Evolutionary conservation across 2,797 vertebrate species (phyloP), one percentile per base, ranked within the genome.

Genomic region (Acanthurus leucopareius): DNA sequence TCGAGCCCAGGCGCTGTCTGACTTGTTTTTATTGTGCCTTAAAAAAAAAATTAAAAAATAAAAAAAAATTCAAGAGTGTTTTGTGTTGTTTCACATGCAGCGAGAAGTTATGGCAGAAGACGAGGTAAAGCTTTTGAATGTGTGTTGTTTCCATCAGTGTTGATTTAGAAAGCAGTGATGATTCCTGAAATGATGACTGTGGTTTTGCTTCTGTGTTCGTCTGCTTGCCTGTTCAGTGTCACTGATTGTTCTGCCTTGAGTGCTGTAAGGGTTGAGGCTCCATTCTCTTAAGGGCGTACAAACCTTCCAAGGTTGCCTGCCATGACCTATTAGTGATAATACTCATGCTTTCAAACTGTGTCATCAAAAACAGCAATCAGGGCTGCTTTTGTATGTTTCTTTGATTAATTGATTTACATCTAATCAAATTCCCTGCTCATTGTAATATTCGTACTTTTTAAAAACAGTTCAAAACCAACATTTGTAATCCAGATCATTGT

Each of bases 101-200:
- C 98, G 88, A 99, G 98, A 97, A 99, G 97, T 96, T 99, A 98
- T 97, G 98, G 98, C 95, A 97, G 98, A 95, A 97, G 98, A 96
- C 96, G 98, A 99, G 98, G 98, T 99, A 99, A 99, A 88, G 60
- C 82, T 80, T 85, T 49, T 88, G 68, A 84, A 65, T 82, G 60
- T 86, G 73, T 91, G 53, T 79, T 83, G n/a, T 74, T 77, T 72
- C 63, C 28, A 60, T 60, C 53, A 17, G 1, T 82, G 59, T 79
- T 71, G 1, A 20, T 80, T 66, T 84, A 73, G 56, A 83, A 71
- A 65, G 73, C 65, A 25, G 66, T 49, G 67, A 71, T 77, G 54
- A 47, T 28, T 19, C 57, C 70, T 85, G 42, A 80, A 67, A 53
- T 80, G 17, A 74, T 81, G 69, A 60, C 51, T 74, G 45, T 71